Evolutionary conservation across 2,797 vertebrate genomes (phyloP).

Genomic region (Falco peregrinus): DNA sequence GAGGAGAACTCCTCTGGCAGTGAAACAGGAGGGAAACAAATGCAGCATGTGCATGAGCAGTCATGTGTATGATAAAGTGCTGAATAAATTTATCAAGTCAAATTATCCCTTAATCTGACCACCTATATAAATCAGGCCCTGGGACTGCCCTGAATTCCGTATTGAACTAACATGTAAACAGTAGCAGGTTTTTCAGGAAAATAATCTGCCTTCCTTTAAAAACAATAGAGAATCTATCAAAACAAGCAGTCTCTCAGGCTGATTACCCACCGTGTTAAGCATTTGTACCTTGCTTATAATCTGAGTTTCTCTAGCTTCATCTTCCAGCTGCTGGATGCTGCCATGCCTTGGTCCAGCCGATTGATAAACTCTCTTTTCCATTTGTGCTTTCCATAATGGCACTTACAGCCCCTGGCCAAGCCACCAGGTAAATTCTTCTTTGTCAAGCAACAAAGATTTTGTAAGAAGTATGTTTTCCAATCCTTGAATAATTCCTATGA

Average conservation of each 20-base stretch:
- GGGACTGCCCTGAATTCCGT: neutral
- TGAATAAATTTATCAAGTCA: neutral
- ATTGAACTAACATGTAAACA: accelerated
- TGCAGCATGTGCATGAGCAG: neutral
- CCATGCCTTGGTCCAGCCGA: neutral
- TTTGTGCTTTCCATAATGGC: neutral
- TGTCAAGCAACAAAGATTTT: neutral
- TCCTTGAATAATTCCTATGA: neutral
- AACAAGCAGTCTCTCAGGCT: neutral
- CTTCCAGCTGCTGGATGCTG: neutral
- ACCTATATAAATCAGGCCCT: neutral
- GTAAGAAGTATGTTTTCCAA: neutral
- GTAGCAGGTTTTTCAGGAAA: neutral
- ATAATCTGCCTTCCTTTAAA: neutral
- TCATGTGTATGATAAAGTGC: neutral
- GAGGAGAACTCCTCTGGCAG: neutral
- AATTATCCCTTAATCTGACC: neutral
- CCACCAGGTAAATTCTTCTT: neutral
- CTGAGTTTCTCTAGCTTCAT: neutral
- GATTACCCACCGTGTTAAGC: neutral
- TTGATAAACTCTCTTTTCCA: neutral
- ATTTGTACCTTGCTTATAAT: neutral
- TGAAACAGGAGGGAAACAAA: neutral
- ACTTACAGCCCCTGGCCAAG: neutral
- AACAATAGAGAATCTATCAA: neutral